Evolutionary conservation across 2,888 invertebrate species (phyloP).

Genomic region (Tachina grossa): DNA sequence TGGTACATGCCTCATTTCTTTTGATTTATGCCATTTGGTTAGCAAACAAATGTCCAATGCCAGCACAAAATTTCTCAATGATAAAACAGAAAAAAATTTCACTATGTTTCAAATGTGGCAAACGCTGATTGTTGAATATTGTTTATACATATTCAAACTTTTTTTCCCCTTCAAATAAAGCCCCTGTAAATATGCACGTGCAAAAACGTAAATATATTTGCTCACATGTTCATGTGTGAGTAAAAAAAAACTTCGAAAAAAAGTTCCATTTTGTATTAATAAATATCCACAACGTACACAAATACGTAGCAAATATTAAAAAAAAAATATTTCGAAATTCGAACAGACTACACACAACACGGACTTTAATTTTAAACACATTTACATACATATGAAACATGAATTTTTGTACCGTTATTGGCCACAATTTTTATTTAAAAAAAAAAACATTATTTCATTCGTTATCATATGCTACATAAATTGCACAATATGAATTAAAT

Average conservation of each 20-base stretch:
- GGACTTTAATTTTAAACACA: neutral
- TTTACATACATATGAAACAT: neutral
- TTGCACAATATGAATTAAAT: too few relatives aligned
- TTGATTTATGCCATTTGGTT: slow-evolving; percentile 52
- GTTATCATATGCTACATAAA: too few relatives aligned
- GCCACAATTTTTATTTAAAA: neutral
- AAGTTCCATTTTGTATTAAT: slow-evolving; percentile 28
- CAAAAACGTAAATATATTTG: slow-evolving; percentile 9
- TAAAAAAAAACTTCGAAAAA: slow-evolving; percentile 52
- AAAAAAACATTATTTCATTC: neutral
- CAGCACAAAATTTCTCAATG: neutral
- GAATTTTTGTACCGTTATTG: neutral
- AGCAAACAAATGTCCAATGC: neutral
- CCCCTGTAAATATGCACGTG: slow-evolving; percentile 53
- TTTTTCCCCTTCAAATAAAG: slow-evolving; percentile 12
- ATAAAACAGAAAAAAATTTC: neutral
- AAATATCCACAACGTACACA: slow-evolving; percentile 14
- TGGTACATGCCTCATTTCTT: slow-evolving; percentile 31
- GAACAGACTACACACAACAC: neutral
- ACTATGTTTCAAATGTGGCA: neutral
- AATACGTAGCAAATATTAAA: slow-evolving; percentile 11
- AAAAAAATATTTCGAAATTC: slow-evolving; percentile 11
- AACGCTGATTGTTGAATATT: slow-evolving; percentile 32
- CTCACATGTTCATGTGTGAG: neutral
- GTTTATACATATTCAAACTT: neutral